Evolutionary conservation across 1,140 invertebrate species (phyloP).

Genomic region (Sarcophaga bullata): DNA sequence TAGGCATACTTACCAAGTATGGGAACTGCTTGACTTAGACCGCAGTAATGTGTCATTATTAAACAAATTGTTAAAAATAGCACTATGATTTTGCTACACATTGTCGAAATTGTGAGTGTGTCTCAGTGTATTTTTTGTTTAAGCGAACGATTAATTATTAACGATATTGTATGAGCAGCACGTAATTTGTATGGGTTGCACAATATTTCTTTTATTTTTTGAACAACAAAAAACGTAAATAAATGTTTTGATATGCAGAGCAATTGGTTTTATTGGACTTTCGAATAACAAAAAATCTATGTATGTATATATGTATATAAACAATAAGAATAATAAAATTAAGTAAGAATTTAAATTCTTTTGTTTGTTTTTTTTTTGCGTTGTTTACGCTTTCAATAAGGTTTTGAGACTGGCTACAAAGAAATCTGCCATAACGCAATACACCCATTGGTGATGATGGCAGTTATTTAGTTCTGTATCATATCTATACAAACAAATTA

Average conservation of each 20-base stretch:
- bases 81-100: neutral
- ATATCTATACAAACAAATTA: constrained; percentile 17
- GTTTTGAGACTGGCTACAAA: constrained; percentile 16
- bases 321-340: too few relatives aligned
- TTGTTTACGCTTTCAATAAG: constrained; percentile 27
- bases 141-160: neutral
- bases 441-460: neutral
- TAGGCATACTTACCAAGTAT: constrained; percentile 35
- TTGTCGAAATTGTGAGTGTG: neutral
- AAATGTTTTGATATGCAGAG: too few relatives aligned
- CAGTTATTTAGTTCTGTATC: neutral
- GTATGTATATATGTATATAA: too few relatives aligned
- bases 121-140: neutral
- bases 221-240: too few relatives aligned
- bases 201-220: too few relatives aligned
- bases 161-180: neutral
- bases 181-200: neutral
- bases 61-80: constrained; percentile 8
- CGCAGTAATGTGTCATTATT: constrained; percentile 21
- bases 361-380: neutral
- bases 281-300: too few relatives aligned
- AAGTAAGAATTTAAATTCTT: too few relatives aligned
- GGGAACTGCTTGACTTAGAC: constrained; percentile 3
- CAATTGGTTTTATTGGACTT: too few relatives aligned
- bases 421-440: constrained; percentile 15